phyloP scores from a whole-genome alignment of 1,140 invertebrate species.

The Coenobita brevimanus region DNA sequence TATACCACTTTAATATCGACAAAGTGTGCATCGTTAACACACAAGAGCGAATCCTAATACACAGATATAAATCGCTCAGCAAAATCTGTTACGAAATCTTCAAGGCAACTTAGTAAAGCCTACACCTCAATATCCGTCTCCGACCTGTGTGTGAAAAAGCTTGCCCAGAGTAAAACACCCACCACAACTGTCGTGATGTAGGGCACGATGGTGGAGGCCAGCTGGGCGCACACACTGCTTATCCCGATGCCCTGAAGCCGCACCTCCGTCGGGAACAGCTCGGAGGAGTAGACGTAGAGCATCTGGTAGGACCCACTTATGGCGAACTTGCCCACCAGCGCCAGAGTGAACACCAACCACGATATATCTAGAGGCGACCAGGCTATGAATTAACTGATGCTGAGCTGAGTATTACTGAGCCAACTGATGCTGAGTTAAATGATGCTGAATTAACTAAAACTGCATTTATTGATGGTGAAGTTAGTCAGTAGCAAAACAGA shows the following conservation, averaged over 20 bases:
- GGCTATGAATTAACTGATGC: neutral
- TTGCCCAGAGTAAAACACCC: neutral
- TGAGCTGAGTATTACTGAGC: neutral
- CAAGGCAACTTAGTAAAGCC: too few species aligned
- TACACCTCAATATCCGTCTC: too few species aligned
- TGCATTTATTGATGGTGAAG: too few species aligned
- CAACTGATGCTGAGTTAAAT: neutral
- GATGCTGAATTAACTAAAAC: neutral
- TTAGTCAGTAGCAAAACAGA: too few species aligned
- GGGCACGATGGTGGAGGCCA: conserved; percentile 23
- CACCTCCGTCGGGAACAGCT: conserved; percentile 89
- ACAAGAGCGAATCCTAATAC: too few species aligned
- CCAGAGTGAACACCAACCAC: conserved; percentile 72
- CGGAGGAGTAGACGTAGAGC: conserved; percentile 86
- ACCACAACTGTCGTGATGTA: conserved; percentile 37
- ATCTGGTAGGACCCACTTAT: conserved; percentile 87
- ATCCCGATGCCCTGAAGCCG: conserved; percentile 74
- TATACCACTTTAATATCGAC: too few species aligned
- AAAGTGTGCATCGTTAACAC: too few species aligned
- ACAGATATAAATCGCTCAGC: too few species aligned
- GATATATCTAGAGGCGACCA: neutral
- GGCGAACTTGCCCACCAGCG: conserved; percentile 87
- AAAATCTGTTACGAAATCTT: too few species aligned
- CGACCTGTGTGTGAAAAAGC: too few species aligned
- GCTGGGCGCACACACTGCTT: neutral